These are phyloP conservation scores for Nerophis lumbriciformis DNA, from an alignment of 2,113 vertebrate genomes.

Conservation along the genomic window DNA sequence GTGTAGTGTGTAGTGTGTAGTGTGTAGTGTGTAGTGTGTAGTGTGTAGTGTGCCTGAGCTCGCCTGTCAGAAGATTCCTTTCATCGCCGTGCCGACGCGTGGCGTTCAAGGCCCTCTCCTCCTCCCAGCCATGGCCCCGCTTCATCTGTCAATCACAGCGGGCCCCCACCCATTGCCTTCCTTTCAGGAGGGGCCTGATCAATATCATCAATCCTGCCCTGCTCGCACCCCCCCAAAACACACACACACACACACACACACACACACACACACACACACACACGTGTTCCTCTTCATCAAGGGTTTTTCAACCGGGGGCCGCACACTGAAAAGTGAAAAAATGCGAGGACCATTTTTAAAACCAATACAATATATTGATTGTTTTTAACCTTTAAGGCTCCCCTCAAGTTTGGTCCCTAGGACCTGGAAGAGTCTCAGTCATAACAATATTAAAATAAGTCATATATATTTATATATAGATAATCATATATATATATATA, in stretches of 20 bases:
- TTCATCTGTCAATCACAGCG: constrained; percentile 93
- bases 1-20: too few species aligned
- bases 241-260: constrained; percentile 12
- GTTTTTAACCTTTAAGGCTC: too few species aligned
- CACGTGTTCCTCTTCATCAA: not conserved
- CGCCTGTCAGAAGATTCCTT: constrained; percentile 93
- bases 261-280: constrained; percentile 8
- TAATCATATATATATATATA: too few species aligned
- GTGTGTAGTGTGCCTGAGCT: constrained; percentile 78
- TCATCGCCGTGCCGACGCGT: constrained; percentile 87
- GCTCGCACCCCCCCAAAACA: constrained; percentile 48
- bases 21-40: too few species aligned
- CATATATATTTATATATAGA: too few species aligned
- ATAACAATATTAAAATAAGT: too few species aligned
- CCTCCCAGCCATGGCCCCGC: constrained; percentile 84
- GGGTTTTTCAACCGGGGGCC: too few species aligned
- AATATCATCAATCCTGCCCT: constrained; percentile 94
- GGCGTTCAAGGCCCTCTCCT: constrained; percentile 95
- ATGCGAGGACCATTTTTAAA: too few species aligned
- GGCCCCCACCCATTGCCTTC: constrained; percentile 72
- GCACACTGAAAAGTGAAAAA: too few species aligned
- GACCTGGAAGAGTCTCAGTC: too few species aligned
- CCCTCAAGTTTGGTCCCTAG: too few species aligned
- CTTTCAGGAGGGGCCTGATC: constrained; percentile 96
- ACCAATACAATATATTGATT: too few species aligned